Conservation (phyloP, 2,888 invertebrate species). For the Drosophila planitibia region DNA sequence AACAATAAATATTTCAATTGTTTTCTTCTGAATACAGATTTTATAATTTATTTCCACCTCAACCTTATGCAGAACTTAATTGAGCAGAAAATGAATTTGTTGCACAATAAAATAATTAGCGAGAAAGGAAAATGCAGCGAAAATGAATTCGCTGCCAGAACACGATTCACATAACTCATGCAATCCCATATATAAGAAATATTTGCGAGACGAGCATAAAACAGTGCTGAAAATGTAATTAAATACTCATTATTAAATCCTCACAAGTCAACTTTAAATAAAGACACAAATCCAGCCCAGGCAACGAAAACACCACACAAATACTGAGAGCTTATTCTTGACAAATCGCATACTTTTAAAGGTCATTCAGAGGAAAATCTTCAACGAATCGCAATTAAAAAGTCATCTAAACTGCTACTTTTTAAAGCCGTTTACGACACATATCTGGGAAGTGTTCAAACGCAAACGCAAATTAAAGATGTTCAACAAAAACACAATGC, state of each 20-base stretch:
- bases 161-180: background rate
- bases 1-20: slow-evolving; percentile 8
- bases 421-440: background rate
- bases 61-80: background rate
- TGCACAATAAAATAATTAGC: background rate
- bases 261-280: background rate
- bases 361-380: background rate
- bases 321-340: background rate
- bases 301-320: background rate
- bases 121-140: background rate
- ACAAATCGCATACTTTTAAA: background rate
- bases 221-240: slow-evolving; percentile 36
- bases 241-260: slow-evolving; percentile 33
- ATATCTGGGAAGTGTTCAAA: background rate
- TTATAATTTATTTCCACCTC: slow-evolving; percentile 3
- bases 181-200: slow-evolving; percentile 5
- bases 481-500: background rate
- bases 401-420: background rate
- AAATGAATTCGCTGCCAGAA: slow-evolving; percentile 1
- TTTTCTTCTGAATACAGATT: slow-evolving; percentile 5
- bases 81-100: slow-evolving; percentile 5
- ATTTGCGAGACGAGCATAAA: background rate
- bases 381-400: background rate
- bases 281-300: background rate
- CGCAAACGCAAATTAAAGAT: background rate